These are phyloP conservation scores for Dryobotodes eremita DNA, from an alignment of 2,888 invertebrate species.

Conservation along the genomic window DNA sequence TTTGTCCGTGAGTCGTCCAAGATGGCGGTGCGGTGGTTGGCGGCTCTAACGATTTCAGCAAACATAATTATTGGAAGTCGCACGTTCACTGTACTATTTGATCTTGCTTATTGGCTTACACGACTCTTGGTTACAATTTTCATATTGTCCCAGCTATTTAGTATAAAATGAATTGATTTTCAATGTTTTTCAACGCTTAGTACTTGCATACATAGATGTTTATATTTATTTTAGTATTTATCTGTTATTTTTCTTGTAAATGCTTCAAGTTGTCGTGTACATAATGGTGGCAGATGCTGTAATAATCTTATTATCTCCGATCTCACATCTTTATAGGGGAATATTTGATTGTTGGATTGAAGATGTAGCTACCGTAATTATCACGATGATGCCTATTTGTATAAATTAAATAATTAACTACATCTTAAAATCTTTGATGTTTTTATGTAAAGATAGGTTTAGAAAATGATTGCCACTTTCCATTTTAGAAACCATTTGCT, in stretches of 20 bases:
- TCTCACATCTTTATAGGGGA: background rate
- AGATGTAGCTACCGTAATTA: background rate
- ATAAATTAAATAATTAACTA: slow-evolving; percentile 2
- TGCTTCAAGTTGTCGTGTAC: slow-evolving; percentile 35
- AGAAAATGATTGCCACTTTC: background rate
- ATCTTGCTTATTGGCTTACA: slow-evolving; percentile 86
- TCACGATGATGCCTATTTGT: background rate
- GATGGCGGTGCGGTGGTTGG: slow-evolving; percentile 77
- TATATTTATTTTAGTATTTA: slow-evolving; percentile 66
- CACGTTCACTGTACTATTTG: slow-evolving; percentile 84
- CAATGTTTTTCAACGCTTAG: slow-evolving; percentile 73
- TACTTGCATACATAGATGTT: slow-evolving; percentile 65
- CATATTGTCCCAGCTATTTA: slow-evolving; percentile 76
- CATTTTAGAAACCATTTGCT: background rate
- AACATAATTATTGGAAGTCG: slow-evolving; percentile 90
- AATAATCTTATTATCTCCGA: background rate
- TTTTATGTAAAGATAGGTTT: too few relatives aligned
- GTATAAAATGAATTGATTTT: slow-evolving; percentile 70
- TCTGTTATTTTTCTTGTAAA: slow-evolving; percentile 54
- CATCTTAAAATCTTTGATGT: too few relatives aligned
- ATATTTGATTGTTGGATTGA: slow-evolving; percentile 6
- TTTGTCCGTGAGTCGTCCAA: slow-evolving; percentile 72
- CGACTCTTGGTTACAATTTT: slow-evolving; percentile 69
- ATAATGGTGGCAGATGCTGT: slow-evolving; percentile 27
- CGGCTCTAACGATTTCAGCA: slow-evolving; percentile 85